These are phyloP conservation scores for Hemicordylus capensis DNA, from an alignment of 2,113 vertebrate genomes.

Conservation along the genomic window DNA sequence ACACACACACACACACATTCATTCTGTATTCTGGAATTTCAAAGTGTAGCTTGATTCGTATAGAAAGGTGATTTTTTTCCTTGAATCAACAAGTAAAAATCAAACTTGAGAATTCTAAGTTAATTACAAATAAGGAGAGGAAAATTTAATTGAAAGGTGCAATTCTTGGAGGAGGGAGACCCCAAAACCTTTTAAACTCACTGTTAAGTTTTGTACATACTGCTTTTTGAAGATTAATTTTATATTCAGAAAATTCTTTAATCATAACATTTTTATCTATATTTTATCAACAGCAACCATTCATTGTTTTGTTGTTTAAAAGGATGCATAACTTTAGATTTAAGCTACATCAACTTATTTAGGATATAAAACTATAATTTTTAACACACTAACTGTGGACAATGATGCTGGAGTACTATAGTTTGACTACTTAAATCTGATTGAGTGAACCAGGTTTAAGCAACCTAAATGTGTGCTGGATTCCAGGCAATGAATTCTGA, in stretches of 20 bases:
- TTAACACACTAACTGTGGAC: slow-evolving; percentile 35
- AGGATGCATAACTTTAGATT: slow-evolving; percentile 39
- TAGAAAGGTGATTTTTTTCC: slow-evolving; percentile 52
- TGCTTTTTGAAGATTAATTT: slow-evolving; percentile 14
- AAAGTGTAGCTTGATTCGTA: slow-evolving; percentile 61
- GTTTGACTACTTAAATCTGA: not conserved
- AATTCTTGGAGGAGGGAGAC: not conserved
- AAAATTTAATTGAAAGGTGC: not conserved
- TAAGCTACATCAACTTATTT: slow-evolving; percentile 39
- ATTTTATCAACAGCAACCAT: slow-evolving; percentile 15
- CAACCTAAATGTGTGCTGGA: not conserved
- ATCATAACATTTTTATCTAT: slow-evolving; percentile 31
- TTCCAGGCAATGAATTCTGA: slow-evolving; percentile 50
- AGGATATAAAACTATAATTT: slow-evolving; percentile 52
- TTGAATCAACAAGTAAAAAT: slow-evolving; percentile 35
- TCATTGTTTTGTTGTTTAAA: slow-evolving; percentile 66
- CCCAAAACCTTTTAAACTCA: slow-evolving; percentile 15
- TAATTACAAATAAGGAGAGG: not conserved
- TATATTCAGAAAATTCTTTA: slow-evolving; percentile 47
- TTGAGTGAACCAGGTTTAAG: not conserved
- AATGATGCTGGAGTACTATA: not conserved
- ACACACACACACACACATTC: too few relatives aligned
- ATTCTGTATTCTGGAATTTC: slow-evolving; percentile 69
- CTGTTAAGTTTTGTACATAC: slow-evolving; percentile 27
- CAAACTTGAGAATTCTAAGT: slow-evolving; percentile 23